These are phyloP conservation scores for Acrocera orbiculus DNA, from an alignment of 2,888 invertebrate genomes.

Conservation along the genomic window DNA sequence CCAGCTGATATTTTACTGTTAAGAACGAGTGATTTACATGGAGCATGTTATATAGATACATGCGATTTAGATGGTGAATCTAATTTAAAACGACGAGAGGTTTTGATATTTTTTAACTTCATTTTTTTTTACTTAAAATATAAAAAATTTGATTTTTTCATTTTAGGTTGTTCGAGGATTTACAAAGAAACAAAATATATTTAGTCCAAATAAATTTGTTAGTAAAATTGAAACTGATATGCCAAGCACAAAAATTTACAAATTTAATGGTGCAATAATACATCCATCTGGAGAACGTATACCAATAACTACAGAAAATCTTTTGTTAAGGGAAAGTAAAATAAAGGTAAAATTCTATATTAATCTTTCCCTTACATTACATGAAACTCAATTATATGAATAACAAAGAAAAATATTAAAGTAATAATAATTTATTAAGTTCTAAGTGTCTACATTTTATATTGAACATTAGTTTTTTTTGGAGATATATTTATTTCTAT, in stretches of 20 bases:
- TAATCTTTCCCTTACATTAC: too few species aligned
- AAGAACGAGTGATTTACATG: conserved; percentile 71
- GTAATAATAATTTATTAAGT: too few species aligned
- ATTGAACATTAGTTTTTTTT: too few species aligned
- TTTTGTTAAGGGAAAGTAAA: conserved; percentile 81
- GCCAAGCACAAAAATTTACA: conserved; percentile 89
- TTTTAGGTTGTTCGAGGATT: conserved; percentile 29
- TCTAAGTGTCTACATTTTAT: too few species aligned
- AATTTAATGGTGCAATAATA: conserved; percentile 78
- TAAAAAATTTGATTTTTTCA: conserved; percentile 17
- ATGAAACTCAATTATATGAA: too few species aligned
- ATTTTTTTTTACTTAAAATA: conserved; percentile 1
- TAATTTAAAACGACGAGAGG: conserved; percentile 82
- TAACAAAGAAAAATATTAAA: too few species aligned
- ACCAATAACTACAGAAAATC: conserved; percentile 73
- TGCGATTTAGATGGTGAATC: conserved; percentile 94
- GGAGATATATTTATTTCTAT: too few species aligned
- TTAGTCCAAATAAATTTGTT: conserved; percentile 63
- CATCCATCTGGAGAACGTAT: conserved; percentile 63
- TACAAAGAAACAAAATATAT: conserved; percentile 43
- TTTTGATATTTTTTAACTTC: conserved; percentile 20
- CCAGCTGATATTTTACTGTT: conserved; percentile 89
- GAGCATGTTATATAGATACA: conserved; percentile 86
- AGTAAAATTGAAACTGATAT: conserved; percentile 81
- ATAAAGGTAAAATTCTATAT: conserved; percentile 35